Conservation (phyloP, 2,797 vertebrate genomes). For the Gymnothorax reevesii region DNA sequence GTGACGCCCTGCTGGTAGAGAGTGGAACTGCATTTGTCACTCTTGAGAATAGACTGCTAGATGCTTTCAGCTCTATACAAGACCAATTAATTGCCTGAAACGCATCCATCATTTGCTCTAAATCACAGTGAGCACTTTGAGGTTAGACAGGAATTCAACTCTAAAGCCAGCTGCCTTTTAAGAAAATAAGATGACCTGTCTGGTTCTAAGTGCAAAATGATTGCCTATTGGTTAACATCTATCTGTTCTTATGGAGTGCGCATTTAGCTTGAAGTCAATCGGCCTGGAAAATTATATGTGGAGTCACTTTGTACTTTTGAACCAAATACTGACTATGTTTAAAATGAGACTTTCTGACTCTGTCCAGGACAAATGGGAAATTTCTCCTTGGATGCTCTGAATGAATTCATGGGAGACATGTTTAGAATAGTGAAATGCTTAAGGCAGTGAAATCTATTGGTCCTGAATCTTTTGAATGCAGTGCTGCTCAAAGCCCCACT, state of each 20-base stretch:
- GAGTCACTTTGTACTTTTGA: background rate
- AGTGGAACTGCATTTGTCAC: background rate
- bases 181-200: too few relatives aligned
- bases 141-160: too few relatives aligned
- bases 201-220: too few relatives aligned
- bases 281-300: background rate
- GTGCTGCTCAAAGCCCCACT: background rate
- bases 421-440: background rate
- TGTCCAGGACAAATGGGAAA: background rate
- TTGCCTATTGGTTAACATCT: too few relatives aligned
- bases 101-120: too few relatives aligned
- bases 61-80: background rate
- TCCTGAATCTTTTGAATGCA: background rate
- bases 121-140: too few relatives aligned
- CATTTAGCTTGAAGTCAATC: background rate
- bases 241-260: background rate
- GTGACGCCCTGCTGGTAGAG: background rate
- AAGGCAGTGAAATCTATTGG: background rate
- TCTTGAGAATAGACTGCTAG: background rate
- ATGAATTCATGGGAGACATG: too few relatives aligned
- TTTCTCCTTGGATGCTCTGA: background rate
- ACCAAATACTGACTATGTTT: background rate
- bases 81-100: background rate
- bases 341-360: background rate
- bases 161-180: too few relatives aligned